A percentile compares a stretch with the other conserved stretches of the same genome.
phyloP scores from a whole-genome alignment of 2,888 invertebrate species.

The Altica lythri region DNA sequence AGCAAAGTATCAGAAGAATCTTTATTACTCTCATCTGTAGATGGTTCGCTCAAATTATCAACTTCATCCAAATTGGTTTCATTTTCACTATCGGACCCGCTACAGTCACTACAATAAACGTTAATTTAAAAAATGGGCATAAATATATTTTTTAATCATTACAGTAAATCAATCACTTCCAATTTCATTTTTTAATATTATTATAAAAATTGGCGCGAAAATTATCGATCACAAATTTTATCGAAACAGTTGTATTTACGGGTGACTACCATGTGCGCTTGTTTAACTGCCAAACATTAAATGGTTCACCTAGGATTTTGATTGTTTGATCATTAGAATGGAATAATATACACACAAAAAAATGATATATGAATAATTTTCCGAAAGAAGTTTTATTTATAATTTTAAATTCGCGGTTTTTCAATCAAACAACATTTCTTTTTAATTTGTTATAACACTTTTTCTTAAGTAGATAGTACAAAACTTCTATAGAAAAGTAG shows the following conservation, averaged over 20 bases:
- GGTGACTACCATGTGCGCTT: neutral
- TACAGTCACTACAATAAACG: conserved; percentile 42
- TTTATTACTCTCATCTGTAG: conserved; percentile 37
- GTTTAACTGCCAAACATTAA: conserved; percentile 26
- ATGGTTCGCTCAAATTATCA: conserved; percentile 41
- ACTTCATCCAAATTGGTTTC: conserved; percentile 40
- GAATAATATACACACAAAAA: too few species aligned
- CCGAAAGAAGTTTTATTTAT: too few species aligned
- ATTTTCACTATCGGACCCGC: conserved; percentile 47
- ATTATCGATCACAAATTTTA: neutral
- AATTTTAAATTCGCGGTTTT: too few species aligned
- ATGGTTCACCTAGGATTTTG: conserved; percentile 30
- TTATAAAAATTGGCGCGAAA: conserved; percentile 1
- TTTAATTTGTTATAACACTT: too few species aligned
- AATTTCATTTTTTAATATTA: conserved; percentile 33
- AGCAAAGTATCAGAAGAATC: conserved; percentile 30
- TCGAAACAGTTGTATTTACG: neutral
- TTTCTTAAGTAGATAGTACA: too few species aligned
- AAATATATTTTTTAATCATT: conserved; percentile 3
- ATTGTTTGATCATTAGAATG: conserved; percentile 33
- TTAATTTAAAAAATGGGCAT: too few species aligned
- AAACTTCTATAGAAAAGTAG: too few species aligned
- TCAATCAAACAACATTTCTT: too few species aligned
- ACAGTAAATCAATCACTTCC: conserved; percentile 35
- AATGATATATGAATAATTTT: too few species aligned